These are phyloP conservation scores for Epinotia ramella DNA, from an alignment of 2,888 invertebrate species.

Conservation along the genomic window DNA sequence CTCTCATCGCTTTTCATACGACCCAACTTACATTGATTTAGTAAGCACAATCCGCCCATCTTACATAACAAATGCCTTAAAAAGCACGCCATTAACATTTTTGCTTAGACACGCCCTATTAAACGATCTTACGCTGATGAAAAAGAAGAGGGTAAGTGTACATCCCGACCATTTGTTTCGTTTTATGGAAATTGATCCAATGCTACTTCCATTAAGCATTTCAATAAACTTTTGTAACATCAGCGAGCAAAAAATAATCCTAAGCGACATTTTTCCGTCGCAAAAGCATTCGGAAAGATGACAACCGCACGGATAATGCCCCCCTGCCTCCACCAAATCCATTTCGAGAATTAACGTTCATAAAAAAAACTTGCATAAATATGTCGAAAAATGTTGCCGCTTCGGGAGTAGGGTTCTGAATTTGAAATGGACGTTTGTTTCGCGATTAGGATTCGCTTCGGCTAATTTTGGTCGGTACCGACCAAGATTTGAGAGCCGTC, in stretches of 20 bases:
- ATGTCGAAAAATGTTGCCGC: constrained; percentile 64
- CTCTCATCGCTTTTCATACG: background rate
- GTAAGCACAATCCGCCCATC: constrained; percentile 17
- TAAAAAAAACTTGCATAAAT: constrained; percentile 68
- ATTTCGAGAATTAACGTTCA: constrained; percentile 75
- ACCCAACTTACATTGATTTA: background rate
- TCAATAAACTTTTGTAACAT: constrained; percentile 46
- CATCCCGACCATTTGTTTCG: constrained; percentile 34
- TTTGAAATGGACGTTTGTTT: constrained; percentile 52
- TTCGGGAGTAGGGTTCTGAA: constrained; percentile 58
- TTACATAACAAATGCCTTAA: constrained; percentile 11
- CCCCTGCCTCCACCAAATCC: constrained; percentile 64
- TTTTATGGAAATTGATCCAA: constrained; percentile 46
- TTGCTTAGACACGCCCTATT: constrained; percentile 22
- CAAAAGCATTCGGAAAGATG: constrained; percentile 53
- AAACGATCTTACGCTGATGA: constrained; percentile 19
- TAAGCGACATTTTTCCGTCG: constrained; percentile 52
- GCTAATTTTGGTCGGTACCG: constrained; percentile 66
- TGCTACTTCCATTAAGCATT: constrained; percentile 47
- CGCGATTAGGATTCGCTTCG: constrained; percentile 62
- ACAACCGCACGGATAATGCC: constrained; percentile 54
- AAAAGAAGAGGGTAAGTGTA: constrained; percentile 19
- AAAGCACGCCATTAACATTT: constrained; percentile 29
- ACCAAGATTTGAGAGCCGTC: constrained; percentile 27
- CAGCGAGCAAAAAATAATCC: constrained; percentile 48